A percentile compares a stretch with the other conserved stretches of the same genome.
Evolutionary conservation across 2,113 vertebrate genomes (phyloP).

Genomic region (Phylloscopus trochilus): DNA sequence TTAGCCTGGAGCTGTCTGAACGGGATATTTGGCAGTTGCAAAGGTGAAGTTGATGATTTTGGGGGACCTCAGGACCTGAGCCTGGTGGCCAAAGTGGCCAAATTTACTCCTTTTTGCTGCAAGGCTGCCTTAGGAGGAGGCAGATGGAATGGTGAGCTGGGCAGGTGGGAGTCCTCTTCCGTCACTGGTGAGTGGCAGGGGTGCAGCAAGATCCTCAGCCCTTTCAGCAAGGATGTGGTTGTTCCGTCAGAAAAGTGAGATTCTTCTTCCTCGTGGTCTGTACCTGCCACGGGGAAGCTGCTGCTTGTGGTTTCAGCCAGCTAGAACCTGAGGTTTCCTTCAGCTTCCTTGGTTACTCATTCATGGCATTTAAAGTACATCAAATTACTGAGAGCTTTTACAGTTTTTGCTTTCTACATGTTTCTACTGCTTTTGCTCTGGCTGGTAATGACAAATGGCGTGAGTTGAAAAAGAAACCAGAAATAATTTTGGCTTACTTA

Average conservation of each 20-base stretch:
- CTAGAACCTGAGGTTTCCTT: constrained; percentile 14
- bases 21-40: background rate
- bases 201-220: background rate
- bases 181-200: background rate
- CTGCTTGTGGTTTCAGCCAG: background rate
- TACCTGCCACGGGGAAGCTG: background rate
- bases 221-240: background rate
- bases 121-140: background rate
- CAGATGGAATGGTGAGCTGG: background rate
- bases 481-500: background rate
- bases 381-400: background rate
- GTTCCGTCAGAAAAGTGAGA: background rate
- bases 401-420: background rate
- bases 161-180: background rate
- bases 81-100: no score
- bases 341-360: constrained; percentile 12
- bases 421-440: background rate
- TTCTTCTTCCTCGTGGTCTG: background rate
- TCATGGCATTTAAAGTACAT: background rate
- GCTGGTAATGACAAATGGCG: background rate
- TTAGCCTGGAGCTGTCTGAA: background rate
- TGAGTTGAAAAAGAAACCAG: background rate
- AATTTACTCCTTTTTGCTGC: background rate
- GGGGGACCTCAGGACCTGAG: background rate
- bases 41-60: background rate